Evolutionary conservation across 1,140 invertebrate species (phyloP).

Genomic region (Harpegnathos saltator): DNA sequence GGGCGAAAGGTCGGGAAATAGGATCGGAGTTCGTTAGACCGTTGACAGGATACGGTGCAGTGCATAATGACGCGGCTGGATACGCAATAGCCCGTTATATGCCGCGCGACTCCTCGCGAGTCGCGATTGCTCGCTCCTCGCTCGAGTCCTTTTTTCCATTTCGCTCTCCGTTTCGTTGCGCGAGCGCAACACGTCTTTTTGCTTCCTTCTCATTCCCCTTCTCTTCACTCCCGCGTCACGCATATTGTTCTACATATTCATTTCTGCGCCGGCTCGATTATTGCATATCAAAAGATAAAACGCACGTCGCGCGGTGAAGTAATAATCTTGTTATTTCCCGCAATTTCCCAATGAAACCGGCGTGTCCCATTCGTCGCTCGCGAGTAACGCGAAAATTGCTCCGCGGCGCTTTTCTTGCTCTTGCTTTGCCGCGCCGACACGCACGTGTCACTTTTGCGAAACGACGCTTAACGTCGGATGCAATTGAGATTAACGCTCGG

Average conservation of each 20-base stretch:
- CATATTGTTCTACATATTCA: conserved; percentile 40
- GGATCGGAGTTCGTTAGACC: conserved; percentile 64
- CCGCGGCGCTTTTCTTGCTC: background rate
- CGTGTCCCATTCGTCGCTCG: background rate
- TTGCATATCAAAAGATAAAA: conserved; percentile 26
- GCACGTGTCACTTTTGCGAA: background rate
- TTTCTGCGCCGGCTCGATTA: conserved; percentile 1
- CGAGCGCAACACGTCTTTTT: no score
- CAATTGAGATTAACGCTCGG: no score
- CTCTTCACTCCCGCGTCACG: background rate
- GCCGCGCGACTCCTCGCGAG: no score
- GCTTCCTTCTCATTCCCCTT: no score
- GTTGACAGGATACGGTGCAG: conserved; percentile 43
- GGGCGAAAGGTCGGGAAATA: conserved; percentile 57
- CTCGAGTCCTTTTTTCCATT: background rate
- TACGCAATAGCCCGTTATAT: conserved; percentile 17
- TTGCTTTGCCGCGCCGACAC: no score
- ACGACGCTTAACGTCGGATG: no score
- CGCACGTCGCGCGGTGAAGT: background rate
- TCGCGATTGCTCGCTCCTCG: no score
- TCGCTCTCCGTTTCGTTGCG: no score
- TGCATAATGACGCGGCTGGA: conserved; percentile 52
- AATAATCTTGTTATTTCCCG: background rate
- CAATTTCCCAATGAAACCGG: background rate
- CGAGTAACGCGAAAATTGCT: background rate